These are phyloP conservation scores for Spheniscus mendiculus DNA, from an alignment of 2,113 vertebrate genomes.

Conservation along the genomic window DNA sequence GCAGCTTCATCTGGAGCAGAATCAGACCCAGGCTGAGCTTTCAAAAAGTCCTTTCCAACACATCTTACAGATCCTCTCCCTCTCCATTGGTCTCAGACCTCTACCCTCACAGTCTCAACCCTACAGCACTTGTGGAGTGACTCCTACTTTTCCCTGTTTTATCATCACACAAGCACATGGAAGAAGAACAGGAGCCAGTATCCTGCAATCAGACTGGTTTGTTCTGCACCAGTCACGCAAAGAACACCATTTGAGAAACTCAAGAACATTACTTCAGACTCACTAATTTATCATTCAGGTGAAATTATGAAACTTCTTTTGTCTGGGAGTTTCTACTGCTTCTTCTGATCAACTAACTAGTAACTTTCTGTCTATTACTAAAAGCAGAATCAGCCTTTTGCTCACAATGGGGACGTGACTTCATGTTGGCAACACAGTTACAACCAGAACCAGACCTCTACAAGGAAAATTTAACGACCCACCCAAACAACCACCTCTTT, in stretches of 20 bases:
- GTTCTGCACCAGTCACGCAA: neutral
- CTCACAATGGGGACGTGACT: neutral
- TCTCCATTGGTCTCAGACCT: neutral
- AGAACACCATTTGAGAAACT: neutral
- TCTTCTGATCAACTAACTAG: neutral
- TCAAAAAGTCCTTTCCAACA: neutral
- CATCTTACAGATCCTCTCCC: neutral
- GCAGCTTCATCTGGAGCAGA: neutral
- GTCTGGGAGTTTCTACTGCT: neutral
- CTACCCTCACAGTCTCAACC: neutral
- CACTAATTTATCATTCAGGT: neutral
- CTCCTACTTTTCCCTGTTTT: neutral
- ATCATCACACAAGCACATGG: rapidly evolving
- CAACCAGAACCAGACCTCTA: neutral
- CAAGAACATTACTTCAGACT: neutral
- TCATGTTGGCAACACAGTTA: neutral
- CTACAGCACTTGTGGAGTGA: neutral
- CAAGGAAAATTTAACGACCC: neutral
- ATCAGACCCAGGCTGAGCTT: neutral
- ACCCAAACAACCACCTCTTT: neutral
- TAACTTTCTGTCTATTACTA: neutral
- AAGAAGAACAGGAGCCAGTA: neutral
- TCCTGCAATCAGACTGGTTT: neutral
- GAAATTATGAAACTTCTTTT: neutral
- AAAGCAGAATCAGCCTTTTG: neutral